Evolutionary conservation across 2,113 vertebrate genomes (phyloP).

Genomic region (Mormyrus lacerda): DNA sequence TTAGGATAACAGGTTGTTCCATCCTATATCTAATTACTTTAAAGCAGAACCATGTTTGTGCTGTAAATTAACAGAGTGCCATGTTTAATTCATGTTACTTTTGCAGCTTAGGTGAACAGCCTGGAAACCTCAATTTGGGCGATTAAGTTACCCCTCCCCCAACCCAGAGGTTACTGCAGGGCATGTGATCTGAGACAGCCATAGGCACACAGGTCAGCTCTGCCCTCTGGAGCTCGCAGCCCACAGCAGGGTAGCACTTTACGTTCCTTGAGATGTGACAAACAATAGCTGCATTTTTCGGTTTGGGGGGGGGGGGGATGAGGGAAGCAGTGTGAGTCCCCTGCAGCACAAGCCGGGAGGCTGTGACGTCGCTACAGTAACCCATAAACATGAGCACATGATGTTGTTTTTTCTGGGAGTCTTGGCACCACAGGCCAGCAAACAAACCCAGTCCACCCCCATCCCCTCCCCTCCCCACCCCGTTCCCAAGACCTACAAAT

Average conservation of each 20-base stretch:
- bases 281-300: background rate
- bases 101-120: constrained; percentile 38
- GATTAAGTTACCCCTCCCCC: constrained; percentile 3
- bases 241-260: background rate
- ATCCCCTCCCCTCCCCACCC: constrained; percentile 29
- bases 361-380: constrained; percentile 61
- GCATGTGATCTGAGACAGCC: background rate
- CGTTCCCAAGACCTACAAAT: constrained; percentile 32
- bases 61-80: constrained; percentile 57
- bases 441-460: constrained; percentile 18
- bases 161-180: background rate
- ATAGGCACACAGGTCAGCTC: background rate
- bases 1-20: constrained; percentile 63
- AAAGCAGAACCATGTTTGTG: constrained; percentile 62
- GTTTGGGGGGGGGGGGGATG: background rate
- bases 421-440: constrained; percentile 59
- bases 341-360: constrained; percentile 63
- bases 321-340: background rate
- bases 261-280: background rate
- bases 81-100: constrained; percentile 44
- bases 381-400: constrained; percentile 69
- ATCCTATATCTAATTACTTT: constrained; percentile 49
- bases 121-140: constrained; percentile 29
- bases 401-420: constrained; percentile 66
- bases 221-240: background rate